Conservation (phyloP, 2,888 invertebrate genomes). For the Xestobium rufovillosum region DNA sequence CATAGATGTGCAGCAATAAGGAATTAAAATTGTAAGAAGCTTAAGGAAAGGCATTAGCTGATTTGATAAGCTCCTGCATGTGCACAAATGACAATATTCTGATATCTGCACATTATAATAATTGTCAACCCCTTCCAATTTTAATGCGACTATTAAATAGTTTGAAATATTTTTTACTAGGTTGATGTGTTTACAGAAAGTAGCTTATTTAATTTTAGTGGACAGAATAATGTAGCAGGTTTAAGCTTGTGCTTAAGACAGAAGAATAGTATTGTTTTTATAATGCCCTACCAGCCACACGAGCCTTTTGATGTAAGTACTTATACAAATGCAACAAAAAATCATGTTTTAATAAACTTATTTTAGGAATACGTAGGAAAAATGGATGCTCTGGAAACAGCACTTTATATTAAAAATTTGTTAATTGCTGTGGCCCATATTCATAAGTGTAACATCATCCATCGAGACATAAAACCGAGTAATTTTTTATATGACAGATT, state of each 20-base stretch:
- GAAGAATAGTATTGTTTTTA: conserved; percentile 72
- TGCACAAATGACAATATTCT: too few species aligned
- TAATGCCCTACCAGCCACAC: conserved; percentile 85
- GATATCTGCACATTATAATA: too few species aligned
- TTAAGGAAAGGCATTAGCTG: too few species aligned
- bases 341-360: conserved; percentile 7
- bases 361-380: conserved; percentile 65
- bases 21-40: too few species aligned
- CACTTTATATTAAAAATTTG: conserved; percentile 73
- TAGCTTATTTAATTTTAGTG: conserved; percentile 49
- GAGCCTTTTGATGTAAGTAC: conserved; percentile 65
- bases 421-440: conserved; percentile 70
- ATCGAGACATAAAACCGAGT: conserved; percentile 85
- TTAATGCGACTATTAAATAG: too few species aligned
- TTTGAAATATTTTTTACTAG: too few species aligned
- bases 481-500: conserved; percentile 81
- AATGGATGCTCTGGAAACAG: conserved; percentile 63
- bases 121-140: too few species aligned
- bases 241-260: conserved; percentile 70
- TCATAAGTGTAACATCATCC: conserved; percentile 78
- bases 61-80: too few species aligned
- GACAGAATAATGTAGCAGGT: conserved; percentile 72
- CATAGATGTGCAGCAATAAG: too few species aligned
- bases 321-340: neutral
- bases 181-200: too few species aligned